Conservation (phyloP, 2,797 vertebrate species). For the Carduelis carduelis region DNA sequence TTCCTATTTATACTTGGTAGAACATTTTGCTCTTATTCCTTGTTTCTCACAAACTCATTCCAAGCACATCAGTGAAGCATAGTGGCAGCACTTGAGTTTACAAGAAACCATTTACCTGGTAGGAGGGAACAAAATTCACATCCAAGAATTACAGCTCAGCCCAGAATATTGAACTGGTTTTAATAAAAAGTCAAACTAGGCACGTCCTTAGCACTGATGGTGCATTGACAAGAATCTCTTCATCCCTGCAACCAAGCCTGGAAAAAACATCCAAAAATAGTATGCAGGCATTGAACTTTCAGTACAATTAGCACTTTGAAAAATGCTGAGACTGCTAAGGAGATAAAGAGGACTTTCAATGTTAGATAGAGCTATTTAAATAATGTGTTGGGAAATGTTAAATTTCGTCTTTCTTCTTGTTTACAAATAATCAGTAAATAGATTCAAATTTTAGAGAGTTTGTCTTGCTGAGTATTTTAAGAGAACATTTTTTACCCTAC, state of each 20-base stretch:
- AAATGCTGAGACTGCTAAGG: neutral
- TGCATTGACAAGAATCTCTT: neutral
- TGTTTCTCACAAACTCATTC: constrained; percentile 22
- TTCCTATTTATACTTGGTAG: neutral
- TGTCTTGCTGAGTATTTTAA: neutral
- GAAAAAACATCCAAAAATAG: neutral
- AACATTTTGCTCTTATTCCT: neutral
- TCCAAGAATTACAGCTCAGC: neutral
- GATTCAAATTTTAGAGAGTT: neutral
- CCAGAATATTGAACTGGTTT: neutral
- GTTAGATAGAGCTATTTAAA: neutral
- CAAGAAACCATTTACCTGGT: constrained; percentile 12
- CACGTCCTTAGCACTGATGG: neutral
- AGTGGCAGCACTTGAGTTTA: neutral
- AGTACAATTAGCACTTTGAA: neutral
- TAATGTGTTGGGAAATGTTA: neutral
- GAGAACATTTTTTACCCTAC: neutral
- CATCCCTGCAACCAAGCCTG: neutral
- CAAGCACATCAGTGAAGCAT: neutral
- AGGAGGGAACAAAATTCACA: neutral
- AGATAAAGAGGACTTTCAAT: neutral
- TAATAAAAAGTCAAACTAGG: neutral
- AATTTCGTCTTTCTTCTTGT: neutral
- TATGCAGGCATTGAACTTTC: neutral
- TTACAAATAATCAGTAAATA: neutral